These are phyloP conservation scores for Drosophila albomicans DNA, from an alignment of 1,140 invertebrate species.

Conservation along the genomic window DNA sequence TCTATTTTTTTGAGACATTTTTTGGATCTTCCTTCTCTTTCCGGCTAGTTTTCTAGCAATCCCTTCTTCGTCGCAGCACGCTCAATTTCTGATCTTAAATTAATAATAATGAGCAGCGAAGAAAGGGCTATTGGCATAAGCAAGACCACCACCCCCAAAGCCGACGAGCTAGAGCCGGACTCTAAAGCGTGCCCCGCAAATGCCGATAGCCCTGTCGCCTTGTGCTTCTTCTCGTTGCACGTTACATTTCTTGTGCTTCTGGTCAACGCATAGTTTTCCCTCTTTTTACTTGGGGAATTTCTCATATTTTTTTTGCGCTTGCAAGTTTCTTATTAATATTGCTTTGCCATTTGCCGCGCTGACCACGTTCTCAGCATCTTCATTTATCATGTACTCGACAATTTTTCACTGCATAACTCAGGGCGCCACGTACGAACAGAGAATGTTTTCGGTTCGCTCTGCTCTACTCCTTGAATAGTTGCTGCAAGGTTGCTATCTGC, in stretches of 20 bases:
- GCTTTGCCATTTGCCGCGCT: constrained; percentile 44
- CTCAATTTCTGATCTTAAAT: no score
- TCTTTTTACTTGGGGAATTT: constrained; percentile 14
- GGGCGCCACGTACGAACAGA: constrained; percentile 54
- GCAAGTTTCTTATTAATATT: constrained; percentile 32
- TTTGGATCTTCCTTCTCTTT: no score
- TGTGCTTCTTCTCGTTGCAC: no score
- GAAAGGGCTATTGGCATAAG: no score
- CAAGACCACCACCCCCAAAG: no score
- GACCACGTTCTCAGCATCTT: constrained; percentile 45
- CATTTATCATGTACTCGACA: constrained; percentile 70
- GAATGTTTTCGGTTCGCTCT: neutral
- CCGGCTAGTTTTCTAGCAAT: no score
- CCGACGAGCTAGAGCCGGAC: no score
- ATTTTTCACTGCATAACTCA: constrained; percentile 79
- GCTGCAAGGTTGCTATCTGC: constrained; percentile 48
- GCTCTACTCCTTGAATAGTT: constrained; percentile 12
- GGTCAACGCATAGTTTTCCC: constrained; percentile 7
- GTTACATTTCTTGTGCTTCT: neutral
- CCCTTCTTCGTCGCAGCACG: no score
- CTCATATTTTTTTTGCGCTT: constrained; percentile 2
- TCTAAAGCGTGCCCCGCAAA: no score
- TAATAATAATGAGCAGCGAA: no score
- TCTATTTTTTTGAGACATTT: no score
- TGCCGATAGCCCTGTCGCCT: no score